Evolutionary conservation across 92 coral and sea anemone genomes (phyloP).

Genomic region (Porites lobata): DNA sequence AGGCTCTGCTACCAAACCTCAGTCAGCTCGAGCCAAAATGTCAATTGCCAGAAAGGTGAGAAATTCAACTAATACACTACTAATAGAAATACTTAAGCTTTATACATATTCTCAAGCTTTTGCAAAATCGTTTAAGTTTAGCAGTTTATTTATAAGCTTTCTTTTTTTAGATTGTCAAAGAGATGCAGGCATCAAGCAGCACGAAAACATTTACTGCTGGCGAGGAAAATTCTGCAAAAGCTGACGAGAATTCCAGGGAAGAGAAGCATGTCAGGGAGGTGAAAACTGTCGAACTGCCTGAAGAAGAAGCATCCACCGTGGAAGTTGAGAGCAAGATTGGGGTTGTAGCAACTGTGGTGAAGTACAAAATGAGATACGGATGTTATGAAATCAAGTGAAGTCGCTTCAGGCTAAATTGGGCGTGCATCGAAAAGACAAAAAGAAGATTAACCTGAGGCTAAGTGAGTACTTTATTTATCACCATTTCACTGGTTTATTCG

Average conservation of each 20-base stretch:
- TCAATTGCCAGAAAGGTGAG: background rate
- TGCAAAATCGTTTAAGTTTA: background rate
- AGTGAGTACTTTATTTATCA: background rate
- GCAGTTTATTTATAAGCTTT: slow-evolving; percentile 1
- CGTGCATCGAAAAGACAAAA: background rate
- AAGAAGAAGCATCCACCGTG: background rate
- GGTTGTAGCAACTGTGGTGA: slow-evolving; percentile 4
- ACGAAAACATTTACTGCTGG: background rate
- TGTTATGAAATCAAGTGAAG: background rate
- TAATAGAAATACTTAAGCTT: background rate
- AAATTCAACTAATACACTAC: background rate
- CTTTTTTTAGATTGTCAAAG: slow-evolving; percentile 21
- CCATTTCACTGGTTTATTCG: no score
- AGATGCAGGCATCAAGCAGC: background rate
- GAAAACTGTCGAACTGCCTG: background rate
- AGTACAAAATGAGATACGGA: background rate
- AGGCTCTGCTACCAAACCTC: background rate
- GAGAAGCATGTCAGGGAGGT: no score
- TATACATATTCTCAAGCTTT: background rate
- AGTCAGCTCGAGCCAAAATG: background rate
- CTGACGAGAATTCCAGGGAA: no score
- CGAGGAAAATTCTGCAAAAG: background rate
- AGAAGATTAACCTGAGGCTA: background rate
- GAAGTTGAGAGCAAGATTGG: background rate
- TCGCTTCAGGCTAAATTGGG: background rate